Percentiles rank a stretch among this genome's conserved stretches.
Conservation (phyloP, 2,888 invertebrate genomes). For the Cloeon dipterum region DNA sequence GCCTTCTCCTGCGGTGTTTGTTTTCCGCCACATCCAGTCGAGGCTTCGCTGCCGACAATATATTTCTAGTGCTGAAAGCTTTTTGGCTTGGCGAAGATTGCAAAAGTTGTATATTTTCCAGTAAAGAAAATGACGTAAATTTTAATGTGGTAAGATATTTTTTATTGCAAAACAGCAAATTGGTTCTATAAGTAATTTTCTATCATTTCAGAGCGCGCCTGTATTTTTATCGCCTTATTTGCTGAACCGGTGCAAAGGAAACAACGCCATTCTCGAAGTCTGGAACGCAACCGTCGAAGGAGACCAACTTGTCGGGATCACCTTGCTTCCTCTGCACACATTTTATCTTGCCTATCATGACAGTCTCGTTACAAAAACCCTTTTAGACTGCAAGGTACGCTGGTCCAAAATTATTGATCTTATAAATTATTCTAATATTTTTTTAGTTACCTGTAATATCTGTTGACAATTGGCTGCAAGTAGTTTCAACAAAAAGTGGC, state of each 20-base stretch:
- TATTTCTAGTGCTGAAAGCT: conserved; percentile 23
- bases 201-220: conserved; percentile 24
- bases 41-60: conserved; percentile 11
- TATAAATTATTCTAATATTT: conserved; percentile 3
- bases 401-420: background rate
- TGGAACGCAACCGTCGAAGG: conserved; percentile 18
- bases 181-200: conserved; percentile 3
- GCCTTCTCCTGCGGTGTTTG: background rate
- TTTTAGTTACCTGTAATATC: conserved; percentile 31
- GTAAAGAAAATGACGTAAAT: conserved; percentile 14
- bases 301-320: conserved; percentile 23
- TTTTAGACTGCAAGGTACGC: conserved; percentile 26
- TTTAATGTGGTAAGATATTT: background rate
- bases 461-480: conserved; percentile 31
- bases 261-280: conserved; percentile 28
- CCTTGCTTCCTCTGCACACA: conserved; percentile 30
- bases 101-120: conserved; percentile 18
- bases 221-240: conserved; percentile 27
- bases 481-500: conserved; percentile 21
- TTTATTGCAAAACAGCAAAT: conserved; percentile 4
- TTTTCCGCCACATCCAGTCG: background rate
- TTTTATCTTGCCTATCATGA: conserved; percentile 34
- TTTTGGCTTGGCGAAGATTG: conserved; percentile 23
- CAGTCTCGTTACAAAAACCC: conserved; percentile 25
- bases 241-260: conserved; percentile 27